Base-by-base conservation (phyloP, 2,888 invertebrate genomes). In the Quadriops clusia region DNA sequence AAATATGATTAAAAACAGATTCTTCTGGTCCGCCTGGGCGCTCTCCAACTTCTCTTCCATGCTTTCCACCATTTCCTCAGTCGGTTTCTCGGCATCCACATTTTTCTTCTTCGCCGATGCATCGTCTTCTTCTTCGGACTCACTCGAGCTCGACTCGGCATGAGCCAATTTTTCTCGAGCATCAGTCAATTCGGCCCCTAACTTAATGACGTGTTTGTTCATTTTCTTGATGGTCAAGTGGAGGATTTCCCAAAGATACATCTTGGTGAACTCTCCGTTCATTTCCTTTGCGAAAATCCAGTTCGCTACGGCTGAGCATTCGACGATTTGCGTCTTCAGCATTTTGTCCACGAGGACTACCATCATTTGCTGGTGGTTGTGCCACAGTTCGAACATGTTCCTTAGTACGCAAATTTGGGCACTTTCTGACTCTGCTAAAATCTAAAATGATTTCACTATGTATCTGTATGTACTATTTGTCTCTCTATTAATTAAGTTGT, bases 201-300 rank as follows among this genome's bases (percentile, higher is more conserved):
- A 64, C 53, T 87, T 87, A 1, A 79, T 78, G 3, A 95, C 93
- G 50, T 93, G 90, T 53, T 87, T 87, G 55, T 90, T 91, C 84
- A 95, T 93, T 65, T 94, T 95, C 48, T 86, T 83, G 28, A 97
- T 89, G 3, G 95, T 95, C 35, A 90, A 65, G 60, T 95, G 93
- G 30, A 98, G 68, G 36, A 97, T 79, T 65, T 98, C 97, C 95
- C 97, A 98, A 11, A 95, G 72, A 58, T 89, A 94, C 51, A 81
- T 75, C 61, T 90, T 89, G 0, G 93, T 93, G 60, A 95, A 94
- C 61, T 83, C 87, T 1, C 73, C 65, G 10, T 76, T 72, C 91
- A 95, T 93, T 57, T 87, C 86, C 60, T 86, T 85, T 4, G 91
- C 87, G 65, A 97, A 97, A 39, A 95, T 80, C 95, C 95, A 98